A percentile compares a stretch with the other conserved stretches of the same genome.
Conservation (phyloP, 2,113 vertebrate genomes). For the Misgurnus anguillicaudatus region DNA sequence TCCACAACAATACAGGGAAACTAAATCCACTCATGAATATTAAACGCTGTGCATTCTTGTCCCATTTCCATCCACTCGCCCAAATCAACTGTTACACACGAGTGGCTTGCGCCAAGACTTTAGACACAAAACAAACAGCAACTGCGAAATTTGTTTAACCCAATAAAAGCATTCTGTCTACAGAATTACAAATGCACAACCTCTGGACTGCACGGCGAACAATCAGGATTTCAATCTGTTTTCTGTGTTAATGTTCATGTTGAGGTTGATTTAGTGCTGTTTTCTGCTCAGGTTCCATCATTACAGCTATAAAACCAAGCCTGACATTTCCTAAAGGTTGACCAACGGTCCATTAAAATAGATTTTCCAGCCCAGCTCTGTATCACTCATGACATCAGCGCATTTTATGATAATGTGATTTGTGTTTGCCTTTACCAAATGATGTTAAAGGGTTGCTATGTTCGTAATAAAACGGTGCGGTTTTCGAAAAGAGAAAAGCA, state of each 20-base stretch:
- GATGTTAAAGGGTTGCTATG: too few species aligned
- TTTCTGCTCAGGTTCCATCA: slow-evolving; percentile 3
- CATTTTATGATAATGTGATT: too few species aligned
- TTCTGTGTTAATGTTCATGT: neutral
- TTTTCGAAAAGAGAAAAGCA: neutral
- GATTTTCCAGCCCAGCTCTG: neutral
- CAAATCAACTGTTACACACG: neutral
- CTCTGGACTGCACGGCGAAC: neutral
- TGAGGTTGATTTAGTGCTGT: neutral
- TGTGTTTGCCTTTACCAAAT: too few species aligned
- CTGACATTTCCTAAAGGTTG: neutral
- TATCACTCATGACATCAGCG: neutral
- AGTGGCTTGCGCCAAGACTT: neutral
- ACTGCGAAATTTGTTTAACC: neutral
- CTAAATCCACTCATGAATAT: slow-evolving; percentile 71
- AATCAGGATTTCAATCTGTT: neutral
- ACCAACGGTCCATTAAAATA: neutral
- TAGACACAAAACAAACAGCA: slow-evolving; percentile 9
- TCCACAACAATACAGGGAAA: slow-evolving; percentile 59
- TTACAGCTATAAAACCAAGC: slow-evolving; percentile 36
- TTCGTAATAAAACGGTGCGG: too few species aligned
- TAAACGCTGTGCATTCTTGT: slow-evolving; percentile 59
- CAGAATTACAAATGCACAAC: neutral
- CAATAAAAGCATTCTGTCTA: neutral
- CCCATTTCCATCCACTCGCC: slow-evolving; percentile 43